Percentiles rank a stretch among this genome's conserved stretches.
Evolutionary conservation across 2,888 invertebrate genomes (phyloP).

Genomic region (Mesochorus sp.): DNA sequence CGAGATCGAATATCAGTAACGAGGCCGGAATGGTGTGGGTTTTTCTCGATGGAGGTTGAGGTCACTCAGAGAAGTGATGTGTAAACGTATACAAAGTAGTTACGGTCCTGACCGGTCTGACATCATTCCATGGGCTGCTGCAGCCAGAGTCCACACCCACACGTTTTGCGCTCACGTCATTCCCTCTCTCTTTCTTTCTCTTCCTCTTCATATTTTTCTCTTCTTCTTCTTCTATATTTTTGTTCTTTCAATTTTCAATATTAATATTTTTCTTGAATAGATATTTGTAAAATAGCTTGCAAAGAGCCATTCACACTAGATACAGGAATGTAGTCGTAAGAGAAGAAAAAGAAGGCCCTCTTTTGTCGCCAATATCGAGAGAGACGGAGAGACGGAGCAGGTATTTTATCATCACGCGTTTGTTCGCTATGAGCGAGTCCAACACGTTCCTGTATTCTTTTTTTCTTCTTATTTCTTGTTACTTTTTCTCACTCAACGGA

Average conservation of each 20-base stretch:
- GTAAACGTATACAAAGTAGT: conserved; percentile 47
- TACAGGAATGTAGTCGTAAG: conserved; percentile 21
- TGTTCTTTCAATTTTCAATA: conserved; percentile 24
- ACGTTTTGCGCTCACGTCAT: conserved; percentile 64
- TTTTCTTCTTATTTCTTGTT: neutral
- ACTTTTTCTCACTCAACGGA: neutral
- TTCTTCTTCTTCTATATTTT: conserved; percentile 41
- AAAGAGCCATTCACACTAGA: conserved; percentile 23
- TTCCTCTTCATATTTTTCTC: conserved; percentile 36
- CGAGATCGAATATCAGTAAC: neutral
- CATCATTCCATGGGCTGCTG: conserved; percentile 62
- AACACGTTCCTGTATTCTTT: conserved; percentile 28
- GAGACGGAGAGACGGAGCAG: neutral
- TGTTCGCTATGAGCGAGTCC: conserved; percentile 17
- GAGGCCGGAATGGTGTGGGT: neutral
- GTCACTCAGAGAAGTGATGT: neutral
- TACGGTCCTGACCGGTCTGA: conserved; percentile 66
- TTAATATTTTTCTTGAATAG: neutral
- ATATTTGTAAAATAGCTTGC: no score
- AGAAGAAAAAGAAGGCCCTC: conserved; percentile 1
- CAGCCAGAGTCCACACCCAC: conserved; percentile 63
- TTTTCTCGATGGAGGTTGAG: neutral
- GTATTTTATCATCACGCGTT: conserved; percentile 38
- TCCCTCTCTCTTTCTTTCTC: conserved; percentile 37
- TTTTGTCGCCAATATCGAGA: conserved; percentile 47